Base-by-base conservation (phyloP, 2,888 invertebrate genomes). In the Strigamia maritima region DNA sequence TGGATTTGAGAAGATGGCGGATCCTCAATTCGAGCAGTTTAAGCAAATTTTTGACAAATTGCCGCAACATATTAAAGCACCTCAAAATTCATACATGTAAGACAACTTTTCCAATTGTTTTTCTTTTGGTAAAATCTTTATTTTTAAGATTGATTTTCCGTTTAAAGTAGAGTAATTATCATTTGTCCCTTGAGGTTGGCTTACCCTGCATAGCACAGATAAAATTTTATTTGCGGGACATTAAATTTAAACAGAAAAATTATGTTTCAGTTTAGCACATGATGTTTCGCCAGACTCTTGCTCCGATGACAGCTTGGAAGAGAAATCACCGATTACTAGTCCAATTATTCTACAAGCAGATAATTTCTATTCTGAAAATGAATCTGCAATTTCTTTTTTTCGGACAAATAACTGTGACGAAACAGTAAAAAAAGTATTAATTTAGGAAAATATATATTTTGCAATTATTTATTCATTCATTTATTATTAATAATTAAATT, bases 21-120 rank as follows among this genome's bases (percentile, higher is more conserved):
- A 95, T 89, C 92, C 92, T 87, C 95, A 95, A 88, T 95, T 94
- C 88, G 95, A 95, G 88, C 94, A 95, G 90, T 94, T 95, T 89
- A 92, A 92, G 84, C 92, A 92, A 84, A 91, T 92, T 86, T 94
- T 94, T 87, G 93, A 94, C 84, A 90, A 91, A 87, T 88, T 93
- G 86, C 92, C 93, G 80, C 92, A 92, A 85, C 91, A 92, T 84
- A 90, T 91, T 82, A 92, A 91, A 86, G 91, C 92, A 77, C 91
- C 94, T 79, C 90, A 93, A 83, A 92, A 93, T 80, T 94, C 93
- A 88, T 95, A 95, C 87, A 94, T 94, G 95, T 95, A 90, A 94
- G 75, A 26, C 12, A 22, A 44, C 24, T 4, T 60, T 60, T 60
- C 19, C 4, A 19, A 60, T 22, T 22, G 4, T 19, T 16, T 60